phyloP scores from a whole-genome alignment of 2,888 invertebrate genomes.

The Diplolepis rosae region DNA sequence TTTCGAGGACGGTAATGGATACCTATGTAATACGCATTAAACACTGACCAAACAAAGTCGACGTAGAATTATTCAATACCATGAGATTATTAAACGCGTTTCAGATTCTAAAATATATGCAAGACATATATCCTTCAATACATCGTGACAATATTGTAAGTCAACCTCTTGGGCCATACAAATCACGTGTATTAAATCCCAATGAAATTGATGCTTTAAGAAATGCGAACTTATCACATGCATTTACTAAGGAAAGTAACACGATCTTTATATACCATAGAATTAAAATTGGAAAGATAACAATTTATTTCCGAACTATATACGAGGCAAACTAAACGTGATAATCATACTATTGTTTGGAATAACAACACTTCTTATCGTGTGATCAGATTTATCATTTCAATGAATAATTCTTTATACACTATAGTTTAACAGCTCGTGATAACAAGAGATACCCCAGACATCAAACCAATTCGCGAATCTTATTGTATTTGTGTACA shows the following conservation, averaged over 20 bases:
- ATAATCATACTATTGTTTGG: slow-evolving; percentile 16
- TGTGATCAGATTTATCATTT: background rate
- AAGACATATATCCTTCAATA: background rate
- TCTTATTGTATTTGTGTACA: background rate
- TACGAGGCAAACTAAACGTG: slow-evolving; percentile 4
- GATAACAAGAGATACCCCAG: background rate
- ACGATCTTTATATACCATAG: background rate
- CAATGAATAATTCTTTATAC: background rate
- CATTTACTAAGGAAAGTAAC: background rate
- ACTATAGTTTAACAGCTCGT: background rate
- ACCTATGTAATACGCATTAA: slow-evolving; percentile 18
- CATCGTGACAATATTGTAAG: no score
- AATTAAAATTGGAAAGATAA: slow-evolving; percentile 1
- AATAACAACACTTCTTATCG: slow-evolving; percentile 9
- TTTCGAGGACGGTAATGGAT: slow-evolving; percentile 36
- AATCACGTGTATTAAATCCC: background rate
- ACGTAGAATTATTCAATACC: slow-evolving; percentile 32
- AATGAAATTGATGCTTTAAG: background rate
- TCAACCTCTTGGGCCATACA: background rate
- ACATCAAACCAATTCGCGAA: background rate
- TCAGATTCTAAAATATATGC: background rate
- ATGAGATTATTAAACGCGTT: slow-evolving; percentile 5
- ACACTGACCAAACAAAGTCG: slow-evolving; percentile 36
- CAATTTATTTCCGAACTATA: slow-evolving; percentile 31
- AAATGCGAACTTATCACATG: background rate